Evolutionary conservation across 2,888 invertebrate genomes (phyloP), one percentile per base, ranked within the genome.

Genomic region (Neoascia interrupta): DNA sequence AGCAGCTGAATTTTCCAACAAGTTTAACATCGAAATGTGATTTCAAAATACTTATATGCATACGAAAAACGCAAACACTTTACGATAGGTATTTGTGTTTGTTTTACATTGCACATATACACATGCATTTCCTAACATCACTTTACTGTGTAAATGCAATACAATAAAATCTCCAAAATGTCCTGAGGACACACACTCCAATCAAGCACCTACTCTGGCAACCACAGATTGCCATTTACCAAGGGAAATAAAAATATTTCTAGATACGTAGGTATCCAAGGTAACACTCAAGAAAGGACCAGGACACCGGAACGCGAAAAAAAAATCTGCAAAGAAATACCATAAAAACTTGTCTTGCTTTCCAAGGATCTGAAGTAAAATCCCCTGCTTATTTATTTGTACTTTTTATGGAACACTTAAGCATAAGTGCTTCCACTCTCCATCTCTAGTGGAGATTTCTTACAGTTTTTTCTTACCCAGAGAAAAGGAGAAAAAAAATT

Each of bases 391-490:
- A 70, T 64, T 51, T 64, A 75, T 76, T 76, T 58, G 49, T 70
- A 64, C 31, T 53, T 70, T 72, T 70, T 58, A 70, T 64, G 28
- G 37, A 45, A 76, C 70, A 76, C 70, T 70, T 76, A 54, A 76
- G 61, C 21, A 64, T 64, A 64, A 76, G 70, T 64, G 64, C 43
- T 70, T 58, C 56, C 23, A 58, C 63, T 58, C 21, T 56, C 53
- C n/a, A 43, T 45, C 39, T 68, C 5, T 51, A 45, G 15, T 64
- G 51, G 37, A 58, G 66, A 58, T 64, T 73, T 60, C 58, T 43
- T 51, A 28, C 43, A 53, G 43, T 26, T 58, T 41, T 41, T 37
- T 51, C 23, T 16, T 41, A 51, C 70, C 23, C 47, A 23, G 11
- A 18, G 28, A 19, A 49, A 16, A 43, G 0, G 31, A 23, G 13